Conservation (phyloP, 2,888 invertebrate genomes). For the Cephus nigrinus region DNA sequence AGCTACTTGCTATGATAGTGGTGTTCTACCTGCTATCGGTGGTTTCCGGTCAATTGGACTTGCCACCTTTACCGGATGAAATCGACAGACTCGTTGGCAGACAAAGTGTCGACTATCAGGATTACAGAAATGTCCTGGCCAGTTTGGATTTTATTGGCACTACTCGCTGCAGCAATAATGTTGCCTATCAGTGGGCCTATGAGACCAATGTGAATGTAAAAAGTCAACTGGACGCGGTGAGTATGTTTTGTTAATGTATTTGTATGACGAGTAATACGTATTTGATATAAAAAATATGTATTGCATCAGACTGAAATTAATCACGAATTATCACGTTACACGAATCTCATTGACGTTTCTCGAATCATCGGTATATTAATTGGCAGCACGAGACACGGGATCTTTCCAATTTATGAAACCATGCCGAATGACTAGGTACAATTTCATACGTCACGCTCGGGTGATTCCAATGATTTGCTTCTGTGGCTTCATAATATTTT, state of each 20-base stretch:
- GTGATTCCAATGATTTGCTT: not conserved
- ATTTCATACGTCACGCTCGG: not conserved
- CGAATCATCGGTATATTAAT: not conserved
- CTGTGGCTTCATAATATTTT: not conserved
- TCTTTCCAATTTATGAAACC: not conserved
- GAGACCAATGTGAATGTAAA: slow-evolving; percentile 88
- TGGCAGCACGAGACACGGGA: not conserved
- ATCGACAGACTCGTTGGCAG: slow-evolving; percentile 29
- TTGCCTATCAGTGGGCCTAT: slow-evolving; percentile 90
- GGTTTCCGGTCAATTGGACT: slow-evolving; percentile 52
- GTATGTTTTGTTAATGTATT: slow-evolving; percentile 56
- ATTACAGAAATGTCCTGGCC: slow-evolving; percentile 66
- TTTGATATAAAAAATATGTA: not conserved
- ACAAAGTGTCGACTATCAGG: slow-evolving; percentile 33
- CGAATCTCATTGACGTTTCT: not conserved
- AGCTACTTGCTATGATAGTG: not conserved
- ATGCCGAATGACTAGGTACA: not conserved
- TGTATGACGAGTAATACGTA: not conserved
- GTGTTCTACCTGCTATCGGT: slow-evolving; percentile 30
- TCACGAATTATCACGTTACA: not conserved
- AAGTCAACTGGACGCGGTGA: slow-evolving; percentile 86
- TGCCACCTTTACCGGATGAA: slow-evolving; percentile 50
- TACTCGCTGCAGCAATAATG: slow-evolving; percentile 85
- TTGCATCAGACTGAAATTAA: not conserved
- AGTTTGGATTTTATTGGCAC: slow-evolving; percentile 82